Percentiles rank a stretch among this genome's conserved stretches.
These are phyloP conservation scores for Trachythela sp. DNA, from an alignment of 64 coral and sea anemone species.

Conservation along the genomic window DNA sequence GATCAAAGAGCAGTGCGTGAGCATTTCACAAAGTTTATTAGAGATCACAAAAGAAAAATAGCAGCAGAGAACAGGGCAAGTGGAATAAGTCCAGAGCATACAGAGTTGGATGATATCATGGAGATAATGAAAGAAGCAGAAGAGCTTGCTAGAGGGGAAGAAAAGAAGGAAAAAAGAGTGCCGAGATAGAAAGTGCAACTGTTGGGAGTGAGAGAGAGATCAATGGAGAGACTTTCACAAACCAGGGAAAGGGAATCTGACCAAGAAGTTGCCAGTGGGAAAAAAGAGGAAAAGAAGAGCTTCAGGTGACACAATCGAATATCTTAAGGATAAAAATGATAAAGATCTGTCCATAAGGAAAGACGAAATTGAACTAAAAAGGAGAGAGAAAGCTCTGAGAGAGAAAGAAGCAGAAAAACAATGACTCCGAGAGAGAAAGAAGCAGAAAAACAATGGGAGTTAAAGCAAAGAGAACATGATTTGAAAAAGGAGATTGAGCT, in stretches of 20 bases:
- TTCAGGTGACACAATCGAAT: conserved; percentile 43
- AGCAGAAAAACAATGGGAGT: conserved; percentile 26
- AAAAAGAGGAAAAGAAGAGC: conserved; percentile 50
- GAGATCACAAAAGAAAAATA: conserved; percentile 56
- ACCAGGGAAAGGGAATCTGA: conserved; percentile 29
- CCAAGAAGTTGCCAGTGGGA: background rate
- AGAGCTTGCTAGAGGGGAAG: conserved; percentile 17
- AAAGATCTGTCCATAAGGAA: conserved; percentile 24
- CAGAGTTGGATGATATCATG: conserved; percentile 33
- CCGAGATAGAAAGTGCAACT: conserved; percentile 15
- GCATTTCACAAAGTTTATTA: conserved; percentile 33
- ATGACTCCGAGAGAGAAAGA: no score
- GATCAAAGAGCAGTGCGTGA: conserved; percentile 47
- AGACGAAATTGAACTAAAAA: conserved; percentile 46
- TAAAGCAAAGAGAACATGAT: conserved; percentile 2
- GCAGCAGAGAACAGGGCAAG: conserved; percentile 40
- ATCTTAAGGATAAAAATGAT: conserved; percentile 44
- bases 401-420: conserved; percentile 12
- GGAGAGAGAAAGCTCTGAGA: background rate
- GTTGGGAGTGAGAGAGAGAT: conserved; percentile 31
- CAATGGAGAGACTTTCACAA: conserved; percentile 35
- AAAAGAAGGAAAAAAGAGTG: conserved; percentile 25
- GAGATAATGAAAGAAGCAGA: conserved; percentile 24
- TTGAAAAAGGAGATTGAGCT: conserved; percentile 18
- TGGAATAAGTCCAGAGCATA: conserved; percentile 39